Evolutionary conservation across 2,797 vertebrate species (phyloP).

Genomic region (Ptychobarbus kaznakovi): DNA sequence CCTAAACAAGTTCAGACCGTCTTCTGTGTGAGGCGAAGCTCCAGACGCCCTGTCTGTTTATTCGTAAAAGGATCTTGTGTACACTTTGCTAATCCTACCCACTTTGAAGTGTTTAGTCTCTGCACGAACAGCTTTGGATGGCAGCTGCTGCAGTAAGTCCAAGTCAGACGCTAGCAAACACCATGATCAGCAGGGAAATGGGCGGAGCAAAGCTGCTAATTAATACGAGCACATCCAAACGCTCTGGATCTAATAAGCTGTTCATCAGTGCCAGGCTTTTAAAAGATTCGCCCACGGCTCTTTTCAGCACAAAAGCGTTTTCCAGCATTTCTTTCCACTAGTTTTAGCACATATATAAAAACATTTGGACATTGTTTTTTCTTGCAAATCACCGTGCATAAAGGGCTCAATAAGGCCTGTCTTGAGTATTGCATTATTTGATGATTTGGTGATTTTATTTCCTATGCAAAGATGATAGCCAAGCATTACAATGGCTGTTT

Average conservation of each 20-base stretch:
- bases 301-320: background rate
- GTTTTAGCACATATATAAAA: background rate
- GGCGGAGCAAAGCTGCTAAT: background rate
- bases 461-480: background rate
- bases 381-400: background rate
- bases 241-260: background rate
- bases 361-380: background rate
- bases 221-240: constrained; percentile 10
- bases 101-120: constrained; percentile 25
- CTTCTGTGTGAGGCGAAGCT: background rate
- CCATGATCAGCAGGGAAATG: constrained; percentile 24
- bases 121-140: constrained; percentile 27
- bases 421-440: background rate
- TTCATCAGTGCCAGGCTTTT: background rate
- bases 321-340: background rate
- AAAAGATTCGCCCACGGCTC: background rate
- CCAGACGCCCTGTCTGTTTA: constrained; percentile 17
- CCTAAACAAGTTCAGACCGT: background rate
- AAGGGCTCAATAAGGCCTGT: background rate
- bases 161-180: constrained; percentile 2
- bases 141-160: constrained; percentile 41
- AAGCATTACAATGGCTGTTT: background rate
- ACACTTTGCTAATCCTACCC: constrained; percentile 17
- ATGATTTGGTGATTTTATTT: background rate
- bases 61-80: background rate